Conservation (phyloP, 2,888 invertebrate species). For the Nomada fabriciana region DNA sequence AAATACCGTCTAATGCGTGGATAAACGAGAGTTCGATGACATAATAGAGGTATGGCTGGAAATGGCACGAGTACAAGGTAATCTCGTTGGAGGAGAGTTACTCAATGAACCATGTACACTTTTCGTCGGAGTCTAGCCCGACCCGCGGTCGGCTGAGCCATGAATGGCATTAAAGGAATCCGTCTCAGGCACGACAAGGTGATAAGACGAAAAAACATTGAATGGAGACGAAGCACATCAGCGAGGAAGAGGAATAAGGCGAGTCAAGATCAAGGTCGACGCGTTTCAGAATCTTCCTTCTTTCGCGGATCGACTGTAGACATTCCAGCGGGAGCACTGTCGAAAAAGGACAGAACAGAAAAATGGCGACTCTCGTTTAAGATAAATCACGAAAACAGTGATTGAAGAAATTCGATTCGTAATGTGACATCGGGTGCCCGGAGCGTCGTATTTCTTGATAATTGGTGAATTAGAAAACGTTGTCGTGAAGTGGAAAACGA, state of each 20-base stretch:
- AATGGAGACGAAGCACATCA: conserved; percentile 14
- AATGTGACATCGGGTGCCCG: not conserved
- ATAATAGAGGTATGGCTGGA: not conserved
- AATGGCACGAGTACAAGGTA: conserved; percentile 17
- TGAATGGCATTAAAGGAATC: conserved; percentile 37
- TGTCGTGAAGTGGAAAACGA: too few relatives aligned
- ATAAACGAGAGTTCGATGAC: conserved; percentile 26
- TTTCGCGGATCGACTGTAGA: not conserved
- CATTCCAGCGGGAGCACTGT: not conserved
- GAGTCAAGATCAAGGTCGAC: conserved; percentile 50
- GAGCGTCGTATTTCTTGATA: not conserved
- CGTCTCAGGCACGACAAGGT: conserved; percentile 6
- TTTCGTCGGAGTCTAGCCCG: conserved; percentile 21
- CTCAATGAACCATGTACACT: conserved; percentile 34
- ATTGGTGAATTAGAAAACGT: conserved; percentile 40
- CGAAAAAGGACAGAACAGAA: not conserved
- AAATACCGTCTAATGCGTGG: conserved; percentile 4
- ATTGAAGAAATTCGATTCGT: not conserved
- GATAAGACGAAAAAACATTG: conserved; percentile 43
- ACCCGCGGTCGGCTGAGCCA: conserved; percentile 39
- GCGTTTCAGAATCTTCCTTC: conserved; percentile 10
- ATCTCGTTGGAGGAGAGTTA: not conserved
- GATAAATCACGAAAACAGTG: not conserved
- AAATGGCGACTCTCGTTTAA: not conserved
- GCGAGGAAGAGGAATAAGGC: not conserved